Conservation (phyloP, 2,113 vertebrate species). For the Mesocricetus auratus region DNA sequence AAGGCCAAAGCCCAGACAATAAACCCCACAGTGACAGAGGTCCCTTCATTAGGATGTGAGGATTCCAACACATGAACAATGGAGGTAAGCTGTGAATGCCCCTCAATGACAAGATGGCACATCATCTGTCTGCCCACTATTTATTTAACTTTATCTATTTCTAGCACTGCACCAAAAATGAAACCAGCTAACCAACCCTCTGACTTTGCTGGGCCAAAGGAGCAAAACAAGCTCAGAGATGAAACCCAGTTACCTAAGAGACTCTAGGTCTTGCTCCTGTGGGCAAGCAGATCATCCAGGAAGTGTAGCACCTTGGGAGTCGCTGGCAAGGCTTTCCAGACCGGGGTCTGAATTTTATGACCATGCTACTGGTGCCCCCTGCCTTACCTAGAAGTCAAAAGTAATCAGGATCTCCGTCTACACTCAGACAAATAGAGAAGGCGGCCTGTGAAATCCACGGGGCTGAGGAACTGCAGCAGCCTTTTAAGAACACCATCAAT, state of each 20-base stretch:
- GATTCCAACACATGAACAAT: not conserved
- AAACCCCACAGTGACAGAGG: accelerated
- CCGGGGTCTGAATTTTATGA: slow-evolving; percentile 78
- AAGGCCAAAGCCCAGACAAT: not conserved
- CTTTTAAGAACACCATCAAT: slow-evolving; percentile 89
- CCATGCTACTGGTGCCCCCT: slow-evolving; percentile 15
- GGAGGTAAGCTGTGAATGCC: not conserved
- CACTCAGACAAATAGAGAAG: slow-evolving; percentile 80
- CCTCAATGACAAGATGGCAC: not conserved
- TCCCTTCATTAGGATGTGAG: not conserved
- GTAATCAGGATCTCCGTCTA: slow-evolving; percentile 79
- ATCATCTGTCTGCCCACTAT: not conserved
- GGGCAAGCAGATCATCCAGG: slow-evolving; percentile 64
- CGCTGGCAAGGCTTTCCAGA: slow-evolving; percentile 61
- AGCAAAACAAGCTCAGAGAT: not conserved
- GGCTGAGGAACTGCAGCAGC: slow-evolving; percentile 81
- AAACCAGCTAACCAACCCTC: not conserved
- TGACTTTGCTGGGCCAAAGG: not conserved
- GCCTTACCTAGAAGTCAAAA: slow-evolving; percentile 61
- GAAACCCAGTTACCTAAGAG: slow-evolving; percentile 73
- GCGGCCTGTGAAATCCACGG: slow-evolving; percentile 81
- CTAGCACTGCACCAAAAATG: not conserved
- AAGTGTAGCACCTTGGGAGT: slow-evolving; percentile 30
- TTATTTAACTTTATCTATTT: not conserved
- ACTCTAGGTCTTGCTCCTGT: slow-evolving; percentile 80